phyloP scores from a whole-genome alignment of 2,113 vertebrate genomes.

The Tinamus guttatus region DNA sequence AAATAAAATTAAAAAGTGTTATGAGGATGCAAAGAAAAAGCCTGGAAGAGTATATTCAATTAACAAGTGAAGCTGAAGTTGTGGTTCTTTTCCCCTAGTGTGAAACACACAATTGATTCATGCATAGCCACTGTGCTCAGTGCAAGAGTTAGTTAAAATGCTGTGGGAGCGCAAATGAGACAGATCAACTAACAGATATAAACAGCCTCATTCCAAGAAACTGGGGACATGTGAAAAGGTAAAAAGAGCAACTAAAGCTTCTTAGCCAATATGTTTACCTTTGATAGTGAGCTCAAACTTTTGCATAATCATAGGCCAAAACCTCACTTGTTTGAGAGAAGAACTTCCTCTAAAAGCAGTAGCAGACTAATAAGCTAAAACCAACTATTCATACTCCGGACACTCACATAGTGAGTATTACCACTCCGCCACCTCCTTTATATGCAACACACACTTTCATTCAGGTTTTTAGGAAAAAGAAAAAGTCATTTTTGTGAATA shows the following conservation, averaged over 20 bases:
- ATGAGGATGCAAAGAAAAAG: not conserved
- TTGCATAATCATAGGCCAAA: not conserved
- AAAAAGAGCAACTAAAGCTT: not conserved
- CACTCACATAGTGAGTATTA: not conserved
- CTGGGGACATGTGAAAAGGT: not conserved
- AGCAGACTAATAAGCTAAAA: not conserved
- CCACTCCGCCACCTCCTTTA: not conserved
- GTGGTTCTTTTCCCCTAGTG: not conserved
- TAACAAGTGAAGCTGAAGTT: not conserved
- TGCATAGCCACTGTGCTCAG: not conserved
- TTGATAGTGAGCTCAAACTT: not conserved
- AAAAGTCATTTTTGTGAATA: not conserved
- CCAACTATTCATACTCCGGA: not conserved
- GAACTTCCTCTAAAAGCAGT: not conserved
- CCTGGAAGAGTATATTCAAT: not conserved
- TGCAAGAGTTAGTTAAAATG: not conserved
- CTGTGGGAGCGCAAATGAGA: not conserved
- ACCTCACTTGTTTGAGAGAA: not conserved
- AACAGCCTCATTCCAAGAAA: not conserved
- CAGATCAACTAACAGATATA: not conserved
- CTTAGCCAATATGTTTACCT: not conserved
- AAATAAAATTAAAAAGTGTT: not conserved
- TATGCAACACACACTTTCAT: not conserved
- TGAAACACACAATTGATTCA: not conserved
- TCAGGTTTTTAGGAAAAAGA: not conserved